Conservation (phyloP, 2,888 invertebrate species). For the Heliconius erato region DNA sequence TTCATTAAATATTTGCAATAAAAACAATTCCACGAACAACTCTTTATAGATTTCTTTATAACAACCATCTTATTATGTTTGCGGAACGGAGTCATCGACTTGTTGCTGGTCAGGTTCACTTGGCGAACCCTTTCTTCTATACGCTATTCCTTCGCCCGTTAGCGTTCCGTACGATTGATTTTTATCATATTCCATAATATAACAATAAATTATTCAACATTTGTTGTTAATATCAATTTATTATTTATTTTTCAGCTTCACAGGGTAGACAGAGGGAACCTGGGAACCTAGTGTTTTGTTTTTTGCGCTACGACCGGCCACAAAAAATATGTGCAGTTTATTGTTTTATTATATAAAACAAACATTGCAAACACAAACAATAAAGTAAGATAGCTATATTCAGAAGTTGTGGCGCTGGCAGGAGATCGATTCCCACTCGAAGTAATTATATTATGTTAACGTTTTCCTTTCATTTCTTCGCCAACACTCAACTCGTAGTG, state of each 20-base stretch:
- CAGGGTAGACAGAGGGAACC: not conserved
- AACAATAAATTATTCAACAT: not conserved
- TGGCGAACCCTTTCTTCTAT: slow-evolving; percentile 28
- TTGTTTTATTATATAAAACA: too few relatives aligned
- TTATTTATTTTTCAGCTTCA: not conserved
- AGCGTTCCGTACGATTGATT: slow-evolving; percentile 19
- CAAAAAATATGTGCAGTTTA: too few relatives aligned
- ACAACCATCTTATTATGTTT: slow-evolving; percentile 8
- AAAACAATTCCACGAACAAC: not conserved
- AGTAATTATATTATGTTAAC: too few relatives aligned
- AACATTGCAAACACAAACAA: too few relatives aligned
- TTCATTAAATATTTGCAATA: not conserved
- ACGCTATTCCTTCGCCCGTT: not conserved
- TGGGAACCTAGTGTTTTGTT: too few relatives aligned
- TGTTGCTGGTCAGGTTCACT: slow-evolving; percentile 28
- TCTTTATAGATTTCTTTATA: not conserved
- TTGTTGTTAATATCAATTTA: not conserved
- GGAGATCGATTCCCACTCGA: too few relatives aligned
- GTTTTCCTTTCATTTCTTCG: too few relatives aligned
- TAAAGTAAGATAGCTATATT: too few relatives aligned
- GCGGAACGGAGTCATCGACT: slow-evolving; percentile 33
- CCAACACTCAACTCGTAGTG: too few relatives aligned
- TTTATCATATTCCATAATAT: not conserved
- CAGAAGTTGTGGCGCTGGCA: too few relatives aligned
- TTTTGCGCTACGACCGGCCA: too few relatives aligned